phyloP scores from a whole-genome alignment of 2,113 vertebrate species.

The Piprites chloris region DNA sequence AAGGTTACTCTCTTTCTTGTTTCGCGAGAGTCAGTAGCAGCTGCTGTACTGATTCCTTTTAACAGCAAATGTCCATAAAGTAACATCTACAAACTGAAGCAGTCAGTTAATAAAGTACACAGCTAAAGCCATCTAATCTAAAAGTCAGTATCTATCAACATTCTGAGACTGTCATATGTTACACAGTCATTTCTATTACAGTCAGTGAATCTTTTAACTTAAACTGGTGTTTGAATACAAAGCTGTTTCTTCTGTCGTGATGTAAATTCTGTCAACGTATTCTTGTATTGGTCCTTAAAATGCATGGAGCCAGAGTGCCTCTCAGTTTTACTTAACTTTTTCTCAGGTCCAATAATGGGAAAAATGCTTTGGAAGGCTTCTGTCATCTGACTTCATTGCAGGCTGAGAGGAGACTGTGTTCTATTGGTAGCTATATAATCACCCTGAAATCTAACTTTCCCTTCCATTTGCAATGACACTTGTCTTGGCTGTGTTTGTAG shows the following conservation, averaged over 20 bases:
- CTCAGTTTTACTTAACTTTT: background rate
- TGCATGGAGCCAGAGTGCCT: background rate
- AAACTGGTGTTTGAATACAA: background rate
- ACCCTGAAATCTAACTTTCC: background rate
- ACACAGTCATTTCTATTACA: background rate
- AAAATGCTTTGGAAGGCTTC: background rate
- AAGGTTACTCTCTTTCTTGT: background rate
- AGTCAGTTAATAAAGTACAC: background rate
- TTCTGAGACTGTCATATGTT: background rate
- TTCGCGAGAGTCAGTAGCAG: background rate
- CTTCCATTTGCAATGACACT: background rate
- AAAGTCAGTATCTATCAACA: background rate
- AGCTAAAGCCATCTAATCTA: background rate
- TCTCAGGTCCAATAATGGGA: background rate
- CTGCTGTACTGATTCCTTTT: background rate
- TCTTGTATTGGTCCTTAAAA: background rate
- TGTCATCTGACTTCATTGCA: background rate
- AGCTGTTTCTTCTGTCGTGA: background rate
- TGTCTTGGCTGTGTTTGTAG: background rate
- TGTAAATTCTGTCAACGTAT: background rate
- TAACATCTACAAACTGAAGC: background rate
- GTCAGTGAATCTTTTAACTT: background rate
- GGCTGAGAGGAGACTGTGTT: background rate
- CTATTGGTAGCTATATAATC: background rate
- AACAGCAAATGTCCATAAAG: background rate